Conservation (phyloP, 2,113 vertebrate species). For the Casuarius casuarius region DNA sequence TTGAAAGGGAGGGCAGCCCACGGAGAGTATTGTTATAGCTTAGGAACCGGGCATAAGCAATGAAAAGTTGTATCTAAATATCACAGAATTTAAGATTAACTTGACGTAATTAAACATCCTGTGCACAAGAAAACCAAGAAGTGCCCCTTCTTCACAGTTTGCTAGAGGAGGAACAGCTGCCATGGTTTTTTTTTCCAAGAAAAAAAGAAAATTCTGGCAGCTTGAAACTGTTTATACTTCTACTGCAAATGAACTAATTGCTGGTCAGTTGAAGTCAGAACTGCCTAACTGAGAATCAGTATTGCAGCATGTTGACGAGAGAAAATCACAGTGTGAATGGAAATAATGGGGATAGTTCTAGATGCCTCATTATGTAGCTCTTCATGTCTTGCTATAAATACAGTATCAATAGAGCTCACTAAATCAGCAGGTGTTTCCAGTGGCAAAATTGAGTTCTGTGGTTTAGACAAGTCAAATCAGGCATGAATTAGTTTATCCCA, state of each 20-base stretch:
- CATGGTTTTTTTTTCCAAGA: not conserved
- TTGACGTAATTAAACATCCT: not conserved
- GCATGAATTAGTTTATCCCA: not conserved
- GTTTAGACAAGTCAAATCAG: not conserved
- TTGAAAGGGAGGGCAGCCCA: not conserved
- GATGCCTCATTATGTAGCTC: conserved; percentile 8
- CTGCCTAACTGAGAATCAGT: not conserved
- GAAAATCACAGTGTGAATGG: conserved; percentile 1
- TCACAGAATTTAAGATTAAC: not conserved
- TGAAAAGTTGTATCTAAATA: not conserved
- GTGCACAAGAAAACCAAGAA: accelerated
- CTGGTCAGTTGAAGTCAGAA: not conserved
- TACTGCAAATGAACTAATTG: not conserved
- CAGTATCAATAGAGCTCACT: not conserved
- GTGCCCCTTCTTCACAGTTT: not conserved
- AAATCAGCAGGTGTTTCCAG: conserved; percentile 42
- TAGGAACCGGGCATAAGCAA: not conserved
- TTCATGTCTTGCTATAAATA: not conserved
- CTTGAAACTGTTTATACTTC: not conserved
- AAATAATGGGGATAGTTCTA: conserved; percentile 24
- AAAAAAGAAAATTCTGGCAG: not conserved
- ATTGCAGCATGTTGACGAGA: not conserved
- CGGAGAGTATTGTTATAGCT: too few relatives aligned
- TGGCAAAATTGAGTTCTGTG: not conserved
- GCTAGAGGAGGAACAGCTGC: not conserved